A percentile compares a stretch with the other conserved stretches of the same genome.
Conservation (phyloP, 2,797 vertebrate genomes). For the Anas georgica region DNA sequence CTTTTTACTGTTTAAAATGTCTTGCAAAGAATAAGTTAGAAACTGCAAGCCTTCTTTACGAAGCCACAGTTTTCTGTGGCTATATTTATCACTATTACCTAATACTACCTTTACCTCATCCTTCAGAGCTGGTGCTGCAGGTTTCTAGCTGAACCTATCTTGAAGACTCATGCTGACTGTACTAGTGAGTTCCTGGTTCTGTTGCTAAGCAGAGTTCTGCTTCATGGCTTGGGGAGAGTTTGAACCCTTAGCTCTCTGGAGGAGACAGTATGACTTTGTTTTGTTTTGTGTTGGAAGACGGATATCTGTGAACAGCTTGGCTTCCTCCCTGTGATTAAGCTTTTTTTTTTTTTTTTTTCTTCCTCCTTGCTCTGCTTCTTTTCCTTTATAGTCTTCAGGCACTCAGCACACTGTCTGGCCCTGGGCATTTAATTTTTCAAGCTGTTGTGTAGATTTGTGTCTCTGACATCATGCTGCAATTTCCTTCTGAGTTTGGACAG, state of each 20-base stretch:
- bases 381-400: not conserved
- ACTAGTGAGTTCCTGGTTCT: rapidly evolving
- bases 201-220: not conserved
- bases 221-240: not conserved
- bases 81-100: not conserved
- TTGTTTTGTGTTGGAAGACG: not conserved
- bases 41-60: not conserved
- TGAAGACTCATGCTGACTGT: not conserved
- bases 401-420: not conserved
- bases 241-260: not conserved
- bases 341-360: not conserved
- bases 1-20: not conserved
- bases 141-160: not conserved
- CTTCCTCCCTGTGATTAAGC: not conserved
- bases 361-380: not conserved
- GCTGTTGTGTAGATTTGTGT: conserved; percentile 34
- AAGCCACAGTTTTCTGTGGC: not conserved
- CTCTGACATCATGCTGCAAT: conserved; percentile 30
- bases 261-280: not conserved
- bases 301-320: not conserved
- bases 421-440: conserved; percentile 48
- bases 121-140: not conserved
- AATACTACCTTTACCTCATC: not conserved
- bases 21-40: not conserved
- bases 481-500: conserved; percentile 7